phyloP scores from a whole-genome alignment of 2,113 vertebrate species.

The Zosterops pallidus region DNA sequence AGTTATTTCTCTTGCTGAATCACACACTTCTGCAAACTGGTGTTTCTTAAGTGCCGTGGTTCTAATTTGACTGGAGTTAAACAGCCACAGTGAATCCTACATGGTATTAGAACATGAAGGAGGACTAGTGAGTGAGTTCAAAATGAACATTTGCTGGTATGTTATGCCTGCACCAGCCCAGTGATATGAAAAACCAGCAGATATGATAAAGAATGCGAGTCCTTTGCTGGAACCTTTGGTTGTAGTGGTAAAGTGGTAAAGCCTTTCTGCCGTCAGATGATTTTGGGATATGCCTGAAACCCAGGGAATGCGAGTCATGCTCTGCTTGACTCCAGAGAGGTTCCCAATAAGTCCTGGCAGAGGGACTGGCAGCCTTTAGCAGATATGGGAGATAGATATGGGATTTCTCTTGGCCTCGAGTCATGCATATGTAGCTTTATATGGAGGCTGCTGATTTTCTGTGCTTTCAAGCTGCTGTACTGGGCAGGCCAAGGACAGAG shows the following conservation, averaged over 20 bases:
- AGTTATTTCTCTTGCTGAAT: conserved; percentile 6
- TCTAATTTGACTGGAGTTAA: neutral
- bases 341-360: neutral
- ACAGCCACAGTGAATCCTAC: neutral
- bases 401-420: neutral
- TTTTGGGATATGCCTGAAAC: neutral
- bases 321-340: neutral
- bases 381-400: neutral
- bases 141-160: neutral
- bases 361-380: neutral
- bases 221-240: neutral
- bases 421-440: neutral
- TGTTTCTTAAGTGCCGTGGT: neutral
- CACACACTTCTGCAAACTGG: neutral
- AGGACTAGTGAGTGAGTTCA: neutral
- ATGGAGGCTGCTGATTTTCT: neutral
- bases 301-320: neutral
- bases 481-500: neutral
- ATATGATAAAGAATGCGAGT: neutral
- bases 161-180: neutral
- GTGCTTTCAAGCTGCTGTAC: neutral
- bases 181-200: neutral
- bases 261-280: neutral
- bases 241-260: neutral
- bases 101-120: neutral